These are phyloP conservation scores for Nomada ruficornis DNA, from an alignment of 2,888 invertebrate genomes.

Conservation along the genomic window DNA sequence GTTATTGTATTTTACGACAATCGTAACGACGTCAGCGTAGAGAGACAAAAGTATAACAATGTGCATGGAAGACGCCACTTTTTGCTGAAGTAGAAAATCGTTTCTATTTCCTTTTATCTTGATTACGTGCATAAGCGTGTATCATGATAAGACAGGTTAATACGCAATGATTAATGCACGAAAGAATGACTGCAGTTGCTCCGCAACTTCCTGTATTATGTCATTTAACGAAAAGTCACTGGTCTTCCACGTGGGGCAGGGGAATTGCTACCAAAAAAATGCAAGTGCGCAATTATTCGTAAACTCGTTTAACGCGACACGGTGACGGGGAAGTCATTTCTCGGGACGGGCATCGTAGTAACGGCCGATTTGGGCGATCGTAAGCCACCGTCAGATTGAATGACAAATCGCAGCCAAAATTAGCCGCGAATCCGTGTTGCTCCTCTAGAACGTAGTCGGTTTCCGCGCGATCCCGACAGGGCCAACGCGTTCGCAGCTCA, in stretches of 20 bases:
- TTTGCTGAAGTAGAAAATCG: not conserved
- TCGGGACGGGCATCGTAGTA: not conserved
- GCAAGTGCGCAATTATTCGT: not conserved
- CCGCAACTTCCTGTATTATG: not conserved
- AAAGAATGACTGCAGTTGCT: not conserved
- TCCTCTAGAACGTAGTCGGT: not conserved
- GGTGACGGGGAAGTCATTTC: not conserved
- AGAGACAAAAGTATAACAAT: no score
- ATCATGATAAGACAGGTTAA: not conserved
- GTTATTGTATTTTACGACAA: not conserved
- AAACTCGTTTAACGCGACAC: conserved; percentile 7
- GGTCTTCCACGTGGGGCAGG: not conserved
- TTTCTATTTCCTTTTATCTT: not conserved
- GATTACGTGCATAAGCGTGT: not conserved
- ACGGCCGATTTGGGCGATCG: not conserved
- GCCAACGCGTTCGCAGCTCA: conserved; percentile 43
- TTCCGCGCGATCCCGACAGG: not conserved
- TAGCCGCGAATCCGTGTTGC: conserved; percentile 21
- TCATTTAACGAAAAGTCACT: not conserved
- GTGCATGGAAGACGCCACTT: not conserved
- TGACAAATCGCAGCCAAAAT: conserved; percentile 38
- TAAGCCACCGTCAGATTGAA: not conserved
- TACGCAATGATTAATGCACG: not conserved
- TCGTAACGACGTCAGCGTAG: no score
- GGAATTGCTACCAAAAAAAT: not conserved